Evolutionary conservation across 2,888 invertebrate genomes (phyloP).

Genomic region (Scelioninae gen. 1): DNA sequence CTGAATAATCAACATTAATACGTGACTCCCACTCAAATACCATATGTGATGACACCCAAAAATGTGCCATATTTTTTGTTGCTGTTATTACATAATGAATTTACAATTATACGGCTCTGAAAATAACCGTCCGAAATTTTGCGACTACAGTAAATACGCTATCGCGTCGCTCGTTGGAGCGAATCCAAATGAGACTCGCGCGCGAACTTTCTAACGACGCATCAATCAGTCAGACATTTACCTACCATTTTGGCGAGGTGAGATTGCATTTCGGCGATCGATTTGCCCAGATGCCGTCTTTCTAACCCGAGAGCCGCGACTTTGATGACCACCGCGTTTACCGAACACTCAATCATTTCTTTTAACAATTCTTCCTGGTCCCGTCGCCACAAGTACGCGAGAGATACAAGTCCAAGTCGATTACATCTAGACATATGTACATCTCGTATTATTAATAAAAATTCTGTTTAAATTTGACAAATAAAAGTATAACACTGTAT

Average conservation of each 20-base stretch:
- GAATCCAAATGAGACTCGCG: slow-evolving; percentile 68
- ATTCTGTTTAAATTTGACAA: neutral
- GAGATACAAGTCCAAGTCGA: slow-evolving; percentile 93
- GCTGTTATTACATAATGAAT: slow-evolving; percentile 58
- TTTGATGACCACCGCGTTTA: slow-evolving; percentile 97
- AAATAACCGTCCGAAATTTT: slow-evolving; percentile 74
- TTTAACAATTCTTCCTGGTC: slow-evolving; percentile 96
- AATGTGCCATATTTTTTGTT: slow-evolving; percentile 22
- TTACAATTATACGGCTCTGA: slow-evolving; percentile 68
- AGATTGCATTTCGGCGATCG: slow-evolving; percentile 92
- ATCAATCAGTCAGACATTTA: slow-evolving; percentile 74
- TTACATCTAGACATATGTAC: slow-evolving; percentile 89
- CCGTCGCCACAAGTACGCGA: slow-evolving; percentile 98
- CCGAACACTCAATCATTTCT: slow-evolving; percentile 97
- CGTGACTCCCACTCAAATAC: neutral
- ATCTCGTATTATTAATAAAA: slow-evolving; percentile 19
- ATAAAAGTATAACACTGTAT: neutral
- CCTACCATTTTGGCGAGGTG: slow-evolving; percentile 93
- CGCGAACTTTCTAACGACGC: slow-evolving; percentile 65
- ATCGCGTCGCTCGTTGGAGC: slow-evolving; percentile 70
- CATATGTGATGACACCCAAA: slow-evolving; percentile 2
- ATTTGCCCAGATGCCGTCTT: slow-evolving; percentile 94
- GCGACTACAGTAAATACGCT: slow-evolving; percentile 62
- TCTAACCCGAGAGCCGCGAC: slow-evolving; percentile 97
- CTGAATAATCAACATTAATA: too few species aligned